phyloP scores from a whole-genome alignment of 2,113 vertebrate genomes.

The Pao palembangensis region DNA sequence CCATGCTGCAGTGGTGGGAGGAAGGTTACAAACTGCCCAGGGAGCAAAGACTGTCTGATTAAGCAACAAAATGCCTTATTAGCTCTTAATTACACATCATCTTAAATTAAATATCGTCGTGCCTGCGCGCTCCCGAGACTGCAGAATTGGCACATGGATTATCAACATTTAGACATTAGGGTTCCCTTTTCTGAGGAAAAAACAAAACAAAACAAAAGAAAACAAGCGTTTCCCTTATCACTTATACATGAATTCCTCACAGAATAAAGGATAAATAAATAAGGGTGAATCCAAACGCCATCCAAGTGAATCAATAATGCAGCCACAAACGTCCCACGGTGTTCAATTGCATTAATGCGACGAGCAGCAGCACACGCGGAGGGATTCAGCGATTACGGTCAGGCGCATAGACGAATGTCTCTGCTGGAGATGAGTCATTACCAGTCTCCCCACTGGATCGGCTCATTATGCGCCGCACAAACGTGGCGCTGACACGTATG shows the following conservation, averaged over 20 bases:
- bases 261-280: not conserved
- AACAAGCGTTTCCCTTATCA: no score
- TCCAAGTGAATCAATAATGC: not conserved
- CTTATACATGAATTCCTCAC: no score
- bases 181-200: not conserved
- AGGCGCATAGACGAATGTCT: not conserved
- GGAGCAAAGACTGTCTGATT: no score
- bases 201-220: no score
- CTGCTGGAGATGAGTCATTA: constrained; percentile 12
- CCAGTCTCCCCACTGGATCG: constrained; percentile 5
- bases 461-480: constrained; percentile 9
- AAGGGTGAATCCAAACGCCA: not conserved
- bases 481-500: constrained; percentile 3
- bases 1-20: no score
- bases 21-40: no score
- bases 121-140: no score
- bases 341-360: not conserved
- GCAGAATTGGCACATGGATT: not conserved
- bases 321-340: not conserved
- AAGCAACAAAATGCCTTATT: no score
- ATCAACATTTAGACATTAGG: not conserved
- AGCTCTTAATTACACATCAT: no score
- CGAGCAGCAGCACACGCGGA: not conserved
- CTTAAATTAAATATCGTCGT: no score
- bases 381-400: constrained; percentile 5